Base-by-base conservation (phyloP, 2,113 vertebrate species). In the Corythoichthys haematopterus region DNA sequence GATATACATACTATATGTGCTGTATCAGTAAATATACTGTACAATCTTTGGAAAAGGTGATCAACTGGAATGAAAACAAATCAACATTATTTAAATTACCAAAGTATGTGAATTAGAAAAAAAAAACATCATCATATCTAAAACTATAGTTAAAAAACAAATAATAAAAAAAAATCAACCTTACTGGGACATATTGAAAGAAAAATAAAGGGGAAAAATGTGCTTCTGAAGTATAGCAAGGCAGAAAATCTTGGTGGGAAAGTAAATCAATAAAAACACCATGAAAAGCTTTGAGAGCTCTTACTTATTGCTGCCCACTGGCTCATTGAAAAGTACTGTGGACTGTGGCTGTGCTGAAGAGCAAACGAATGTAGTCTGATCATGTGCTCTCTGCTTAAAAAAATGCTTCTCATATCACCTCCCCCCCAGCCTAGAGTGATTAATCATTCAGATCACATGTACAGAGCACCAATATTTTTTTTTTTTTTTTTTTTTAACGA, bases 261-360 rank as follows among this genome's bases (percentile, higher is more conserved):
- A 78, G 66, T 64, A 14, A 80, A 81, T 78, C 68, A 64, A 81
- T 81, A 79, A 68, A 74, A 65, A 78, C 12, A 56, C 43, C 55
- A 60, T 68, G 50, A 38, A 74, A 73, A 56, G 62, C 70, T 77
- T 66, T 72, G 51, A 73, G 69, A 68, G 66, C 64, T 76, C 48
- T 66, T 51, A 52, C 55, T 38, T 51, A 43, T 13, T 50, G 71
- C 67, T 53, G 51, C 59, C 66, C 63, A 51, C n/a, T 37, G 65
- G 70, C 63, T 75, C 46, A 13, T 64, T 66, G 58, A 64, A 40
- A 62, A 64, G 56, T 33, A 12, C 16, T 73, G 48, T 2, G 33
- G 51, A 12, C 16, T 73, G 48, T 2, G 33, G 51, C 56, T 53
- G 33, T 58, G 64, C 37, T 45, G 61, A 33, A 57, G 40, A 70